Base-by-base conservation (phyloP, 2,888 invertebrate genomes). In the Stenoptilia bipunctidactyla region DNA sequence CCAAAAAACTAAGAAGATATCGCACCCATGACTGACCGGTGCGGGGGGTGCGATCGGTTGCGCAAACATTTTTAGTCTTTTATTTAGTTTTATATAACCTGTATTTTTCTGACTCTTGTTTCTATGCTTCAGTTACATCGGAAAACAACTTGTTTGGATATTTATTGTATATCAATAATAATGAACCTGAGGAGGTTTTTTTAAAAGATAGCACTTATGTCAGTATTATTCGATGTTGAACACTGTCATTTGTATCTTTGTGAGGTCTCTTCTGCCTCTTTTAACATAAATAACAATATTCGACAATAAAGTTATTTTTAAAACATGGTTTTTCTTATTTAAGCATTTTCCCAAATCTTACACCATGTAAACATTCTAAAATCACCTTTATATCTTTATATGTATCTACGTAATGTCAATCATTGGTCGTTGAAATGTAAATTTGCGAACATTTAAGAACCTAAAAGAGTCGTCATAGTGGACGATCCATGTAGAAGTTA, bases 281-380 rank as follows among this genome's bases (percentile, higher is more conserved):
- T 58, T 70, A 67, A 61, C 57, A 56, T 61, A 20, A 20, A 20
- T 20, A 66, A 63, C 58, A 52, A 58, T 55, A 59, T 67, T 73
- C 72, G 74, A 72, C 72, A 77, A 73, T 79, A 77, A 76, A 79
- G 61, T 66, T 58, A 59, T 60, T 62, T 60, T 55, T 58, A 63
- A 71, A 60, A 55, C 46, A 41, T 36, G 20, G 36, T 49, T 47
- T 53, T 45, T n/a, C n/a, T 43, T 45, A 37, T 51, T 49, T 55
- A 38, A 5, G n/a, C n/a, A n/a, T n/a, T n/a, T n/a, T n/a, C n/a
- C n/a, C n/a, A n/a, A n/a, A n/a, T n/a, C n/a, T n/a, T n/a, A n/a
- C n/a, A n/a, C n/a, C n/a, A n/a, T n/a, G n/a, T n/a, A n/a, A n/a
- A n/a, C n/a, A n/a, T n/a, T n/a, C n/a, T n/a, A n/a, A n/a, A n/a